Conservation (phyloP, 2,797 vertebrate genomes). For the Brachyalestes nurse region DNA sequence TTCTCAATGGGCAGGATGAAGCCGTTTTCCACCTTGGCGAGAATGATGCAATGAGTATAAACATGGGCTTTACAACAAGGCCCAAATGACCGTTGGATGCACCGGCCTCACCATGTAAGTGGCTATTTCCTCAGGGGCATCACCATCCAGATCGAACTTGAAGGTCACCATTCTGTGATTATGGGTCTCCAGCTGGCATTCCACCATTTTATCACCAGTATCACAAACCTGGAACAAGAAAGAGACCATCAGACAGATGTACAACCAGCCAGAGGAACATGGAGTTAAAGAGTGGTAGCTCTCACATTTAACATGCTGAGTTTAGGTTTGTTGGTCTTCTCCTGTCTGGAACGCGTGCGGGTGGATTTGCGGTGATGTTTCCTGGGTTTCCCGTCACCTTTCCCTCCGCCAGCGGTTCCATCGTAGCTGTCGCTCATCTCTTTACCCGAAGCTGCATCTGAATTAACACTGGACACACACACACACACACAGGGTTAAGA, state of each 20-base stretch:
- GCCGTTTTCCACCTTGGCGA: slow-evolving; percentile 90
- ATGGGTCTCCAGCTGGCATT: slow-evolving; percentile 97
- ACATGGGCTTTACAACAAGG: neutral
- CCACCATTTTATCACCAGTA: slow-evolving; percentile 98
- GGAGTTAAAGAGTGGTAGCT: neutral
- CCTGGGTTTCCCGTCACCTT: slow-evolving; percentile 87
- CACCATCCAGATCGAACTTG: slow-evolving; percentile 97
- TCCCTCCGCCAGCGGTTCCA: slow-evolving; percentile 81
- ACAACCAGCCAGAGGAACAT: neutral
- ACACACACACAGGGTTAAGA: neutral
- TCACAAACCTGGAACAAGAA: slow-evolving; percentile 79
- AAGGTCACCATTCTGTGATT: slow-evolving; percentile 99
- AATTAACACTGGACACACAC: slow-evolving; percentile 75
- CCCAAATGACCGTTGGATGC: too few species aligned
- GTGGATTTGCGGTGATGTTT: slow-evolving; percentile 94
- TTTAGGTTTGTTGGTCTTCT: slow-evolving; percentile 91
- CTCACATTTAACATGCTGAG: slow-evolving; percentile 96
- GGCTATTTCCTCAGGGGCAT: slow-evolving; percentile 95
- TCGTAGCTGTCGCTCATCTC: slow-evolving; percentile 95
- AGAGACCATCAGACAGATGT: neutral
- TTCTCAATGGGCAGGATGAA: slow-evolving; percentile 93
- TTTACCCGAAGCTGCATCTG: slow-evolving; percentile 89
- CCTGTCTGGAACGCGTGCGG: slow-evolving; percentile 91
- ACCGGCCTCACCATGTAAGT: slow-evolving; percentile 89
- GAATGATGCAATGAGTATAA: neutral